A percentile compares a stretch with the other conserved stretches of the same genome.
phyloP scores from a whole-genome alignment of 2,113 vertebrate genomes.

The Scolopax mira region DNA sequence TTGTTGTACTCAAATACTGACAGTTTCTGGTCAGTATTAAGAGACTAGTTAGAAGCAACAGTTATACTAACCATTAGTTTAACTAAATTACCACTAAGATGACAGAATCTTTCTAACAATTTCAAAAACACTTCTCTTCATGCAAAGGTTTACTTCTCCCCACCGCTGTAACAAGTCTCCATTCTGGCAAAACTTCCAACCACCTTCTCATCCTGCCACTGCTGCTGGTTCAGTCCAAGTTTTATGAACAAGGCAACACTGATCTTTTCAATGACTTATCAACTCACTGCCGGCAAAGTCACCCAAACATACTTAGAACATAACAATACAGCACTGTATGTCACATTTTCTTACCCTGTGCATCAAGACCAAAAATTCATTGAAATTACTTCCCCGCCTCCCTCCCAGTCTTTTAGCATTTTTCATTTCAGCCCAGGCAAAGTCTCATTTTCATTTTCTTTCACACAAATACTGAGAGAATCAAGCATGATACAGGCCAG shows the following conservation, averaged over 20 bases:
- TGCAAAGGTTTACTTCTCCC: neutral
- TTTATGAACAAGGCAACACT: neutral
- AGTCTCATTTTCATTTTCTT: neutral
- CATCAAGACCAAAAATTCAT: neutral
- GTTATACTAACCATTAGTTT: neutral
- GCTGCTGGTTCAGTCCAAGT: neutral
- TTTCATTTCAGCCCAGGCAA: neutral
- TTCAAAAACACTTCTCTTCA: neutral
- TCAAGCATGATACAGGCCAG: neutral
- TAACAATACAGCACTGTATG: neutral
- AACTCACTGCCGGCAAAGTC: neutral
- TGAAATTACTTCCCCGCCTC: neutral
- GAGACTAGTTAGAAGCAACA: neutral
- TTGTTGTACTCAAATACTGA: neutral
- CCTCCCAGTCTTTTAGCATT: neutral
- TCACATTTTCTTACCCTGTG: neutral
- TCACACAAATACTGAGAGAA: neutral
- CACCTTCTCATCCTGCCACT: neutral
- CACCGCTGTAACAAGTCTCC: neutral
- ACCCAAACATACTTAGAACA: neutral
- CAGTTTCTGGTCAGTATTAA: neutral
- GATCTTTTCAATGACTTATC: neutral
- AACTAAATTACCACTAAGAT: neutral
- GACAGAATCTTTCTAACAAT: neutral
- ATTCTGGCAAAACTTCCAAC: neutral